Evolutionary conservation across 2,113 vertebrate species (phyloP).

Genomic region (Salvator merianae): DNA sequence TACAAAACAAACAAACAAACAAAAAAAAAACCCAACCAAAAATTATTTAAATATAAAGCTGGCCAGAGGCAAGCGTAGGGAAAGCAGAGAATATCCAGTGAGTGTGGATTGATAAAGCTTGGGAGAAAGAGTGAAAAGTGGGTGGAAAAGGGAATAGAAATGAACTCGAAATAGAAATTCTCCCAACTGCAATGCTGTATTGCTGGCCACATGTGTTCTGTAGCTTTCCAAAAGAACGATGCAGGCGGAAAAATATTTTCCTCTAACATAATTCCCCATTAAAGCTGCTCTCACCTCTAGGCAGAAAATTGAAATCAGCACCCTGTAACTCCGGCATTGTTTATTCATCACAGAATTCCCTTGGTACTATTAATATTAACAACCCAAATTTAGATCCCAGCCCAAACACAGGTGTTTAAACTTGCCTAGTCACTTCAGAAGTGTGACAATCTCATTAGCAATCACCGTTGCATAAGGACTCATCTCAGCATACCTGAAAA

Average conservation of each 20-base stretch:
- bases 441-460: constrained; percentile 63
- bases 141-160: too few relatives aligned
- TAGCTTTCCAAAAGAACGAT: not conserved
- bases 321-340: not conserved
- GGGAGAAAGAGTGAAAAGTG: too few relatives aligned
- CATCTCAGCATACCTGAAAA: constrained; percentile 51
- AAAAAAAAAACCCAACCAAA: too few relatives aligned
- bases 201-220: not conserved
- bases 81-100: too few relatives aligned
- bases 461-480: constrained; percentile 45
- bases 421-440: constrained; percentile 48
- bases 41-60: too few relatives aligned
- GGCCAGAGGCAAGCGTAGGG: too few relatives aligned
- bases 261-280: not conserved
- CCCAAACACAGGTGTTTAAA: constrained; percentile 50
- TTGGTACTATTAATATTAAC: constrained; percentile 44
- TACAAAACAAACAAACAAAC: too few relatives aligned
- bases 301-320: not conserved
- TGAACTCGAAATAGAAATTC: too few relatives aligned
- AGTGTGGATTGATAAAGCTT: too few relatives aligned
- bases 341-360: constrained; percentile 41
- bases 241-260: not conserved
- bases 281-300: not conserved
- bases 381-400: constrained; percentile 45
- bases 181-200: too few relatives aligned